Conservation (phyloP, 2,888 invertebrate species). For the Amitus sp. region DNA sequence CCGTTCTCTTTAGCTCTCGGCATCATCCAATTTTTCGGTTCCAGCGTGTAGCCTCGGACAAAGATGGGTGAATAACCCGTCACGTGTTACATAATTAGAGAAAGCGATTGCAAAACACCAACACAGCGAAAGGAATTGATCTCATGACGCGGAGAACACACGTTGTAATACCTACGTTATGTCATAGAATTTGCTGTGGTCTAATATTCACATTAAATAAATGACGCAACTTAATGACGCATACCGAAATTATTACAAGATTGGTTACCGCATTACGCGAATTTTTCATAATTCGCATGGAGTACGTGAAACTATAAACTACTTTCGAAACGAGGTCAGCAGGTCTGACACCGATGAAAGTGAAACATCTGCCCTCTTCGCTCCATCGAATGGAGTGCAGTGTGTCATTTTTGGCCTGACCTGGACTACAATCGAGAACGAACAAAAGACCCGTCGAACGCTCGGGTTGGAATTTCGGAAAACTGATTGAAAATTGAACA, state of each 20-base stretch:
- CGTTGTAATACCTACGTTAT: constrained; percentile 27
- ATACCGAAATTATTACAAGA: constrained; percentile 23
- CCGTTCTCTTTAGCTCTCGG: constrained; percentile 24
- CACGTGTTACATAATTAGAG: constrained; percentile 30
- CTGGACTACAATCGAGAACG: no score
- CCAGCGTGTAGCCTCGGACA: constrained; percentile 26
- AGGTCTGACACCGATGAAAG: constrained; percentile 30
- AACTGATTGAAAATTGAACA: no score
- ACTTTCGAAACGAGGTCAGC: constrained; percentile 18
- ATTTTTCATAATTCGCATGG: constrained; percentile 14
- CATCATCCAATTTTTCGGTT: constrained; percentile 8
- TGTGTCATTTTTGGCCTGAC: no score
- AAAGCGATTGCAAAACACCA: constrained; percentile 37
- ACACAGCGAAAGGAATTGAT: constrained; percentile 36
- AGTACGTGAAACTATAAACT: constrained; percentile 12
- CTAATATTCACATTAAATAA: constrained; percentile 35
- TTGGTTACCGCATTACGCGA: constrained; percentile 19
- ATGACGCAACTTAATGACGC: constrained; percentile 35
- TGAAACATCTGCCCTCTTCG: constrained; percentile 13
- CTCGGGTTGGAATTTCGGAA: no score
- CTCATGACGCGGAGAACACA: constrained; percentile 17
- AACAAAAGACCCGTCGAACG: no score
- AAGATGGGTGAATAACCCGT: constrained; percentile 40
- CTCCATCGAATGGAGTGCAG: no score
- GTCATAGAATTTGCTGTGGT: constrained; percentile 32